phyloP scores from a whole-genome alignment of 2,797 vertebrate genomes.

The Nasua narica region DNA sequence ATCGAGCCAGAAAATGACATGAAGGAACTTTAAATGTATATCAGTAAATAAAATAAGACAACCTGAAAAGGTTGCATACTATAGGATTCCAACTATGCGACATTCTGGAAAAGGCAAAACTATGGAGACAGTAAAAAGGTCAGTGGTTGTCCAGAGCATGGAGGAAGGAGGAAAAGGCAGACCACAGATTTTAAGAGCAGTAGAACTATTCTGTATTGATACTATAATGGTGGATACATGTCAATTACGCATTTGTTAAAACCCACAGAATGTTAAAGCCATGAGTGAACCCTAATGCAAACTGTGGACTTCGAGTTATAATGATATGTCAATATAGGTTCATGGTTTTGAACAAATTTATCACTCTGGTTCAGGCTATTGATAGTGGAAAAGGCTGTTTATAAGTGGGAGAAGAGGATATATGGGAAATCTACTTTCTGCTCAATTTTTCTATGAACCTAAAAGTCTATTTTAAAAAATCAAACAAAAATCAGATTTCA shows the following conservation, averaged over 20 bases:
- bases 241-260: background rate
- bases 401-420: background rate
- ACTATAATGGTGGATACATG: background rate
- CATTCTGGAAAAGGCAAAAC: background rate
- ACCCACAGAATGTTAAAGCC: background rate
- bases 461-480: background rate
- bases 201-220: background rate
- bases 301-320: background rate
- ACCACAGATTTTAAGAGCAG: background rate
- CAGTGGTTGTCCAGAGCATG: background rate
- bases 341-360: background rate
- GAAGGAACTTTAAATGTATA: background rate
- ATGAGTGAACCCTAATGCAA: background rate
- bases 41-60: background rate
- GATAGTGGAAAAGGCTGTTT: background rate
- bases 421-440: background rate
- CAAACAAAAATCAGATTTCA: background rate
- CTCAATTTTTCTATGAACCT: background rate
- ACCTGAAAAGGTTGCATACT: background rate
- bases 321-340: background rate
- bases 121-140: background rate
- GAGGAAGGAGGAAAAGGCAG: background rate
- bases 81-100: background rate
- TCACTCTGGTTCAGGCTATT: background rate
- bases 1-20: background rate